phyloP scores from a whole-genome alignment of 2,797 vertebrate species.

The Prunella strophiata region DNA sequence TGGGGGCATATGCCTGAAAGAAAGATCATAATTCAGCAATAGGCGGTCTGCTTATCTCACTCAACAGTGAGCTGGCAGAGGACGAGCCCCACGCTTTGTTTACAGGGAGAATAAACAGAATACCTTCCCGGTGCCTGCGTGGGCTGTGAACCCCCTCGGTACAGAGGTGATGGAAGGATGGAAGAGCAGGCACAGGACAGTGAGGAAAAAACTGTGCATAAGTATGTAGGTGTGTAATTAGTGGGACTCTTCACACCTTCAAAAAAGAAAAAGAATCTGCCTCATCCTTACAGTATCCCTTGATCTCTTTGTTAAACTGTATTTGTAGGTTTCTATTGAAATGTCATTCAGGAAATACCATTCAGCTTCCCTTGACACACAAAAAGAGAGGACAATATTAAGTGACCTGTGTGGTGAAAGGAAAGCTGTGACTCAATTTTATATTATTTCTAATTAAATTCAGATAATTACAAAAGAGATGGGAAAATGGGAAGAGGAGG shows the following conservation, averaged over 20 bases:
- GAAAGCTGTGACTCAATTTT: constrained; percentile 40
- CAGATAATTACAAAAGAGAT: constrained; percentile 16
- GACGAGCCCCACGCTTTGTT: constrained; percentile 60
- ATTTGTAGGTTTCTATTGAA: constrained; percentile 70
- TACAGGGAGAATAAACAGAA: constrained; percentile 37
- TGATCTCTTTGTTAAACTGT: constrained; percentile 73
- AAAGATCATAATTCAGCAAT: constrained; percentile 76
- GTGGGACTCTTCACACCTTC: constrained; percentile 35
- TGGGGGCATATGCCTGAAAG: constrained; percentile 71
- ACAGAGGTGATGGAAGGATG: constrained; percentile 27
- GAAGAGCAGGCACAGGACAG: neutral
- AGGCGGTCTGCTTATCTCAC: constrained; percentile 76
- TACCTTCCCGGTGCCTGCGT: constrained; percentile 44
- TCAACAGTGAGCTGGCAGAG: constrained; percentile 63
- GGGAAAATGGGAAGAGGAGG: neutral
- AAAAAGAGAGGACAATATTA: constrained; percentile 14
- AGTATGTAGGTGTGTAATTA: constrained; percentile 50
- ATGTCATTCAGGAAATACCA: constrained; percentile 65
- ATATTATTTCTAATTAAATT: constrained; percentile 58
- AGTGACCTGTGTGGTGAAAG: neutral
- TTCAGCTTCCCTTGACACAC: neutral
- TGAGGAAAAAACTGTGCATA: neutral
- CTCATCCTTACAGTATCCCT: constrained; percentile 52
- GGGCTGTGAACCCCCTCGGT: constrained; percentile 15
- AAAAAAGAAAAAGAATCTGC: constrained; percentile 8